A percentile compares a stretch with the other conserved stretches of the same genome.
These are phyloP conservation scores for Fistularia tabacaria DNA, from an alignment of 2,797 vertebrate genomes.

Conservation along the genomic window DNA sequence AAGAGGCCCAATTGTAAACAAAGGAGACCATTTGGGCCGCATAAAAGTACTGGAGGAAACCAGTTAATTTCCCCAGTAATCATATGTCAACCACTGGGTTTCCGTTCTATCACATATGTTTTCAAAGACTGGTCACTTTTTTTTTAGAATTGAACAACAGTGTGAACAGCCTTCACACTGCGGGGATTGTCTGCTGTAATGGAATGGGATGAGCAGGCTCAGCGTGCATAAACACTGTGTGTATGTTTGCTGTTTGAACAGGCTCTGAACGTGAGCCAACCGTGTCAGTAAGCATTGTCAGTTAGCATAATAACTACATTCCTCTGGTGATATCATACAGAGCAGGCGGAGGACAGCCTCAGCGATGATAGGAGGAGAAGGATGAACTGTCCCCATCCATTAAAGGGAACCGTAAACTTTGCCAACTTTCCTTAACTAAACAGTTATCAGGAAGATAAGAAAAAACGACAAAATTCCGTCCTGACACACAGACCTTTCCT, in stretches of 20 bases:
- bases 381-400: slow-evolving; percentile 40
- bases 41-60: slow-evolving; percentile 39
- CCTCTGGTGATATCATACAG: slow-evolving; percentile 48
- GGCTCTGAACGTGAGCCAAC: slow-evolving; percentile 44
- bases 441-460: slow-evolving; percentile 35
- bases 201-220: slow-evolving; percentile 45
- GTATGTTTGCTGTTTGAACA: slow-evolving; percentile 43
- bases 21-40: slow-evolving; percentile 24
- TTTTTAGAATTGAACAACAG: slow-evolving; percentile 26
- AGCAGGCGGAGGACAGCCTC: slow-evolving; percentile 31
- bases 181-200: slow-evolving; percentile 62
- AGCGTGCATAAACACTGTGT: slow-evolving; percentile 33
- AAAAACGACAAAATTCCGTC: slow-evolving; percentile 10
- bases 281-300: slow-evolving; percentile 41
- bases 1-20: slow-evolving; percentile 28
- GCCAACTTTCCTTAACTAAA: slow-evolving; percentile 27
- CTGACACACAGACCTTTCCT: not conserved
- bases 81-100: slow-evolving; percentile 22
- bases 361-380: slow-evolving; percentile 34
- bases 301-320: slow-evolving; percentile 53
- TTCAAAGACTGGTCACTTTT: not conserved
- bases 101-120: not conserved
- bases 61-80: slow-evolving; percentile 24
- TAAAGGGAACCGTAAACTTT: slow-evolving; percentile 27
- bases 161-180: slow-evolving; percentile 35